Evolutionary conservation across 2,797 vertebrate genomes (phyloP).

Genomic region (Phalloptychus januarius): DNA sequence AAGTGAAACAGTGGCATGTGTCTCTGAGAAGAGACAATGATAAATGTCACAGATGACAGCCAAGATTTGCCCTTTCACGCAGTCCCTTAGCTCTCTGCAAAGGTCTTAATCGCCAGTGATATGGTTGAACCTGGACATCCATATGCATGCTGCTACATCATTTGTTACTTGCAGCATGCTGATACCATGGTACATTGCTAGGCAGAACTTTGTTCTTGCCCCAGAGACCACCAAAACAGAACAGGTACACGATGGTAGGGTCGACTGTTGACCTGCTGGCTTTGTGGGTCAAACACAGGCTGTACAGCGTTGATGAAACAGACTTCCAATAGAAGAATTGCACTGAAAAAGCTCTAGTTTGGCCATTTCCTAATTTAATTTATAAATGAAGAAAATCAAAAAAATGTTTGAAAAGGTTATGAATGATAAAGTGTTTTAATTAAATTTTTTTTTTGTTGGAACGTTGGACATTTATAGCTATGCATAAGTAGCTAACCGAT

Average conservation of each 20-base stretch:
- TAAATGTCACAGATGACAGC: conserved; percentile 82
- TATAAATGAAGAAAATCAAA: no score
- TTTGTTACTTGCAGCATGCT: conserved; percentile 64
- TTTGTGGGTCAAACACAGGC: conserved; percentile 37
- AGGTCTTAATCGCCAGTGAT: conserved; percentile 78
- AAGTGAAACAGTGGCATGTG: conserved; percentile 42
- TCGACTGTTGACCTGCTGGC: conserved; percentile 37
- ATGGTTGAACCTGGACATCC: conserved; percentile 79
- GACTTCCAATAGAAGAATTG: conserved; percentile 43
- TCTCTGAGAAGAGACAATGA: conserved; percentile 64
- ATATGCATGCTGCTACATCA: conserved; percentile 76
- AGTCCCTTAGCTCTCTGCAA: conserved; percentile 71
- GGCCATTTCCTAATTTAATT: conserved; percentile 4
- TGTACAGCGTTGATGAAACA: conserved; percentile 47
- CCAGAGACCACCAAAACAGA: conserved; percentile 59
- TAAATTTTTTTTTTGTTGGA: neutral
- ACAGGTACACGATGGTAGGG: conserved; percentile 56
- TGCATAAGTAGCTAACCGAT: neutral
- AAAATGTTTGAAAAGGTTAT: neutral
- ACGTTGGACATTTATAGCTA: neutral
- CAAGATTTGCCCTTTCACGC: conserved; percentile 77
- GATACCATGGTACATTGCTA: conserved; percentile 51
- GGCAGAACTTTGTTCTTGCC: conserved; percentile 65
- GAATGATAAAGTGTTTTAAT: neutral
- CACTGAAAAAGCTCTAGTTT: conserved; percentile 38